Evolutionary conservation across 2,797 vertebrate genomes (phyloP).

Genomic region (Phalanger gymnotis): DNA sequence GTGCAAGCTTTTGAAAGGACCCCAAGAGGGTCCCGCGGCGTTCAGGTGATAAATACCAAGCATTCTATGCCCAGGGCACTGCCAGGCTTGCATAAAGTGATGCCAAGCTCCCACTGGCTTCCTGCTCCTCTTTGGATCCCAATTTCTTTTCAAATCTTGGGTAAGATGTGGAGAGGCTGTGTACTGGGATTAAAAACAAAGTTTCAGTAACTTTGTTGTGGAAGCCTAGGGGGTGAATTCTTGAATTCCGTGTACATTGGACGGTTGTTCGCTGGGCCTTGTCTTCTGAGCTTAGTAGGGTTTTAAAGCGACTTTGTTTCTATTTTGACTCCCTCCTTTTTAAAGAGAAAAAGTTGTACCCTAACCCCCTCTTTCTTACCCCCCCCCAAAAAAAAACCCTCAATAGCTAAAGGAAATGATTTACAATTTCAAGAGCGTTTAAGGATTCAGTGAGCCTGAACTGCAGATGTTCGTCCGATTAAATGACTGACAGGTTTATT

Average conservation of each 20-base stretch:
- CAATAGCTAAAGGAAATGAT: constrained; percentile 29
- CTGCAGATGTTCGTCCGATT: constrained; percentile 76
- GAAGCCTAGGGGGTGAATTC: neutral
- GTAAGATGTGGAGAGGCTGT: neutral
- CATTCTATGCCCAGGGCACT: neutral
- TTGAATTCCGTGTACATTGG: too few species aligned
- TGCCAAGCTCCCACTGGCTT: neutral
- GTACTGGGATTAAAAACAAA: neutral
- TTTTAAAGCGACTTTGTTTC: neutral
- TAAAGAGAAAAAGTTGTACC: neutral
- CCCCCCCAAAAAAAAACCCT: neutral
- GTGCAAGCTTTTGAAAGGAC: neutral
- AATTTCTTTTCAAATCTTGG: neutral
- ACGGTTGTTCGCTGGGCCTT: fast-evolving
- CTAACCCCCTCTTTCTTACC: neutral
- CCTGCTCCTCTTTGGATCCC: neutral
- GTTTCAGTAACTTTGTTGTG: constrained; percentile 14
- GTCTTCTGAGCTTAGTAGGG: neutral
- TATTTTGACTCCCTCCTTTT: neutral
- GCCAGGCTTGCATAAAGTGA: neutral
- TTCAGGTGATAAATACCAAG: neutral
- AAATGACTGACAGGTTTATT: constrained; percentile 82
- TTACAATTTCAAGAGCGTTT: constrained; percentile 16
- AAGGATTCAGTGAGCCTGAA: constrained; percentile 26
- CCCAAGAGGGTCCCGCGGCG: neutral